Evolutionary conservation across 2,888 invertebrate genomes (phyloP).

Genomic region (Neoaliturus tenellus): DNA sequence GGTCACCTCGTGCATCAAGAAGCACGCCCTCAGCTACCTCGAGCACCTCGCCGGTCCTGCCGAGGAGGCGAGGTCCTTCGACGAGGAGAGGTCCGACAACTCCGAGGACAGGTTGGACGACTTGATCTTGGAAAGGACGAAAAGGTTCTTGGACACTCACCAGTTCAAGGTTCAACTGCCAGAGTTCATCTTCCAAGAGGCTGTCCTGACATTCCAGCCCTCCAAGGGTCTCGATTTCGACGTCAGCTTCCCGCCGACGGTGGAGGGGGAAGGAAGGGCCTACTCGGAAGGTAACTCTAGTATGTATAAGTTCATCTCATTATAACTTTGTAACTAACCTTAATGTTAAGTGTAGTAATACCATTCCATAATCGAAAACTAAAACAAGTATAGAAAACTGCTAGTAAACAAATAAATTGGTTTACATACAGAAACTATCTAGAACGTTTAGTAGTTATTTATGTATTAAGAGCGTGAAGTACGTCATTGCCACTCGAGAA

Average conservation of each 20-base stretch:
- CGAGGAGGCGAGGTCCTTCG: conserved; percentile 75
- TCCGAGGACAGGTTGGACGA: conserved; percentile 69
- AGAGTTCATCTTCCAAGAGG: conserved; percentile 81
- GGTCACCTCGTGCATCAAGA: conserved; percentile 73
- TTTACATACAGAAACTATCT: too few relatives aligned
- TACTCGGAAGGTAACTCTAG: conserved; percentile 63
- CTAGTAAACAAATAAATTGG: too few relatives aligned
- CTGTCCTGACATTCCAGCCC: conserved; percentile 72
- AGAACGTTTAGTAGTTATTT: too few relatives aligned
- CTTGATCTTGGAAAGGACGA: conserved; percentile 80
- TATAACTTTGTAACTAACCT: too few relatives aligned
- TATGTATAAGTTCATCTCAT: conserved; percentile 38
- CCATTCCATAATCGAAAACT: too few relatives aligned
- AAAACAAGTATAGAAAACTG: too few relatives aligned
- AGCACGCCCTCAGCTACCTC: conserved; percentile 85
- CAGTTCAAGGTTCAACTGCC: conserved; percentile 85
- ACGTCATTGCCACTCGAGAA: too few relatives aligned
- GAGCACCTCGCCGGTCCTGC: conserved; percentile 78
- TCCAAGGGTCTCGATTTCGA: conserved; percentile 71
- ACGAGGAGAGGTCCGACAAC: conserved; percentile 21
- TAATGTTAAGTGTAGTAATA: too few relatives aligned
- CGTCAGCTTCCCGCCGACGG: conserved; percentile 70
- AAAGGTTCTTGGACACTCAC: conserved; percentile 83
- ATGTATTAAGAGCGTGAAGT: too few relatives aligned
- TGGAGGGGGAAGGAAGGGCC: conserved; percentile 63